Evolutionary conservation across 30 jellyfish, hydroid and myxozoan species (phyloP).

Genomic region (Aurelia sp.): DNA sequence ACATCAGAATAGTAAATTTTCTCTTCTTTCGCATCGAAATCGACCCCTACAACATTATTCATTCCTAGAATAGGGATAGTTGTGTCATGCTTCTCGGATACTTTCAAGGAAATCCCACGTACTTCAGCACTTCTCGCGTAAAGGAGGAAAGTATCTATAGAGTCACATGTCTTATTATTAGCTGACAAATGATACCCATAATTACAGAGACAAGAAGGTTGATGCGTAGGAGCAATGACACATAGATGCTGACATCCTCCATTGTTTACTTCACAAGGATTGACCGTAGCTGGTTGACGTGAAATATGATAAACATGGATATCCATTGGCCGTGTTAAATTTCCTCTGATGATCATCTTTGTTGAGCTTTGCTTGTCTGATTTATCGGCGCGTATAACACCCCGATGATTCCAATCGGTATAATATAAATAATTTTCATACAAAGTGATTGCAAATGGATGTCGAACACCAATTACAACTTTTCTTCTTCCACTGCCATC

Average conservation of each 20-base stretch:
- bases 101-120: slow-evolving; percentile 85
- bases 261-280: slow-evolving; percentile 65
- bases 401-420: slow-evolving; percentile 91
- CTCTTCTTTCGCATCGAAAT: slow-evolving; percentile 79
- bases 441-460: slow-evolving; percentile 90
- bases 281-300: slow-evolving; percentile 78
- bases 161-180: slow-evolving; percentile 60
- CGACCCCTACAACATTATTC: slow-evolving; percentile 94
- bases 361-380: slow-evolving; percentile 1
- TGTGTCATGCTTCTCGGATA: slow-evolving; percentile 63
- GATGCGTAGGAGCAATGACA: slow-evolving; percentile 60
- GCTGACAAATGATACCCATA: slow-evolving; percentile 45
- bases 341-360: slow-evolving; percentile 36
- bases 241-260: slow-evolving; percentile 91
- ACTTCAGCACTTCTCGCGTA: slow-evolving; percentile 96
- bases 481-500: slow-evolving; percentile 71
- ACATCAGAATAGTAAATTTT: slow-evolving; percentile 79
- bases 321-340: slow-evolving; percentile 95
- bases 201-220: slow-evolving; percentile 80
- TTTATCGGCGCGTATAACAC: slow-evolving; percentile 70
- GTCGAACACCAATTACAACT: slow-evolving; percentile 80
- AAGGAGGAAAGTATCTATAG: slow-evolving; percentile 52
- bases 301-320: slow-evolving; percentile 71
- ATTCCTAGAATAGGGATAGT: slow-evolving; percentile 82
- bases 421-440: slow-evolving; percentile 78